Base-by-base conservation (phyloP, 2,888 invertebrate species). In the Drosophila rubida region DNA sequence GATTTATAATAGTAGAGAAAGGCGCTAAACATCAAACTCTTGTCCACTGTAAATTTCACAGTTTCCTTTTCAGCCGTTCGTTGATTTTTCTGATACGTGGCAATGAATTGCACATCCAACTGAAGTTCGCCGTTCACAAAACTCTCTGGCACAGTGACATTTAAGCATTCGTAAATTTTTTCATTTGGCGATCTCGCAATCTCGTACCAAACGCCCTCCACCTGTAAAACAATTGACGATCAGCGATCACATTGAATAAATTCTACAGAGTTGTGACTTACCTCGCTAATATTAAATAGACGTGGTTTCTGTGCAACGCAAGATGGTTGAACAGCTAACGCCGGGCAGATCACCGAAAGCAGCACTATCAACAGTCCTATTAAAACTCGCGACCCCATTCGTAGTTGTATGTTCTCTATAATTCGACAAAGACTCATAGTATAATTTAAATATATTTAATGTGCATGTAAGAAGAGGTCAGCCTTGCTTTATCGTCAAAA, bases 121-220 rank as follows among this genome's bases (percentile, higher is more conserved):
- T 46, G 22, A 0, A 80, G 25, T 6, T 41, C 11, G 3, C 46
- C 2, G 3, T 7, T 42, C 0, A 6, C 19, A 4, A 30, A 50
- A 6, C 13, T 22, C 2, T 1, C 37, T 0, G 57, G 75, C 3
- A 84, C 62, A 0, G 69, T 62, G 4, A 84, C 58, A 44, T 62
- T 59, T 1, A 84, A 35, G n/a, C 80, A 80, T 5, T 42, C n/a
- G 13, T 9, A 71, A 22, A 9, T 55, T 19, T n/a, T 1, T 16
- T 5, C n/a, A n/a, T 30, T 53, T 7, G 80, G 84, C 4, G 62
- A 45, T 5, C 84, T 68, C 7, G 48, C 69, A 2, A 39, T 30
- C 37, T 80, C 80, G 22, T 78, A 71, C 80, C 80, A 80, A 1
- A 14, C 9, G 7, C 72, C 72, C 11, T 61, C 13, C 4, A 72